Evolutionary conservation across 2,113 vertebrate species (phyloP).

Genomic region (Anser brachyrhynchus): DNA sequence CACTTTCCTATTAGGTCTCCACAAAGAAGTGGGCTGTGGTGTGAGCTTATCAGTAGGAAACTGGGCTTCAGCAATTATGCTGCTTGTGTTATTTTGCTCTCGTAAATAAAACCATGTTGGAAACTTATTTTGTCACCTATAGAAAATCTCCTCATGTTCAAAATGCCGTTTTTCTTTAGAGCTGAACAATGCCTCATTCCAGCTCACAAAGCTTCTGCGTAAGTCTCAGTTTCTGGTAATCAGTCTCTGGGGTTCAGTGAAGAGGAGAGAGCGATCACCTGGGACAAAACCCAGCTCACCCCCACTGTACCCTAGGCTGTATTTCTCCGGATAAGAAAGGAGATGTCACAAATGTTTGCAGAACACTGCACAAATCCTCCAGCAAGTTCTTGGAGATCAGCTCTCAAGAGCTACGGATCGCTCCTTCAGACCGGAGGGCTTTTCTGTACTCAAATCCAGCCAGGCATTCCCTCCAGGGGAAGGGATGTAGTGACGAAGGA

Average conservation of each 20-base stretch:
- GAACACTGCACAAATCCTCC: background rate
- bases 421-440: background rate
- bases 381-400: background rate
- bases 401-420: background rate
- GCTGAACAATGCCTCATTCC: background rate
- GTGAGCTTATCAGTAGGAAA: constrained; percentile 38
- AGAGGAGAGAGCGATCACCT: background rate
- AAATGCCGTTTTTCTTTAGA: background rate
- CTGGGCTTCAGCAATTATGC: background rate
- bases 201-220: background rate
- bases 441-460: background rate
- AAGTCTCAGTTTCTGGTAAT: background rate
- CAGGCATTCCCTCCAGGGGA: background rate
- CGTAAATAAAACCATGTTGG: background rate
- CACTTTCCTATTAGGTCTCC: background rate
- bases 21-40: constrained; percentile 13
- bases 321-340: background rate
- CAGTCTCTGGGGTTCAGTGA: background rate
- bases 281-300: background rate
- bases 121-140: background rate
- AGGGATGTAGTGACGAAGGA: background rate
- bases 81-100: background rate
- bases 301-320: background rate
- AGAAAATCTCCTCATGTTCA: background rate
- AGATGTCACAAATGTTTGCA: background rate